A percentile compares a stretch with the other conserved stretches of the same genome.
phyloP scores from a whole-genome alignment of 2,888 invertebrate genomes.

The Agonopterix subpropinquella region DNA sequence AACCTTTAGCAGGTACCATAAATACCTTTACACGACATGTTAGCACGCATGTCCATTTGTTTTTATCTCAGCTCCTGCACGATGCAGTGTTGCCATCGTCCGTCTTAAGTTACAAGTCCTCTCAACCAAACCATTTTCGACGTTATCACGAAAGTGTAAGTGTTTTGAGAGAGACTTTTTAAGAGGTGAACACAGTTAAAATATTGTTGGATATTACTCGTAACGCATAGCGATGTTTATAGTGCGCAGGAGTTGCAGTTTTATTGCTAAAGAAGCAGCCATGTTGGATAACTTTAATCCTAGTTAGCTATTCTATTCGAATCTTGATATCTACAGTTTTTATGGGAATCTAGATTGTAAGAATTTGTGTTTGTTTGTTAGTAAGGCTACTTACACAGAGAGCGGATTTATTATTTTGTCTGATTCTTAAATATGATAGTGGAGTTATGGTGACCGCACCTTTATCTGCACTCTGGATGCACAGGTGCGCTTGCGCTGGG shows the following conservation, averaged over 20 bases:
- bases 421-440: no score
- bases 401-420: no score
- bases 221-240: slow-evolving; percentile 38
- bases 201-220: slow-evolving; percentile 32
- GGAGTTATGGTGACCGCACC: slow-evolving; percentile 10
- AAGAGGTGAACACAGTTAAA: slow-evolving; percentile 14
- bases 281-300: no score
- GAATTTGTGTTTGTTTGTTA: not conserved
- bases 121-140: no score
- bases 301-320: no score
- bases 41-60: slow-evolving; percentile 31
- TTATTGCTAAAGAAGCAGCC: slow-evolving; percentile 25
- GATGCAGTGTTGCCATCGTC: slow-evolving; percentile 8
- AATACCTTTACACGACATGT: slow-evolving; percentile 11
- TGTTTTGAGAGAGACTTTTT: no score
- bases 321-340: not conserved
- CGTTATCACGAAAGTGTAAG: no score
- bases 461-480: slow-evolving; percentile 10
- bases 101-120: no score
- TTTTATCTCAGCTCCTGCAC: slow-evolving; percentile 28
- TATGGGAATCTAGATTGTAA: not conserved
- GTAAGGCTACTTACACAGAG: no score
- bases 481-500: slow-evolving; percentile 24
- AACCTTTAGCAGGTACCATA: not conserved
- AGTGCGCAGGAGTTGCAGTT: slow-evolving; percentile 27